These are phyloP conservation scores for Menura novaehollandiae DNA, from an alignment of 2,113 vertebrate genomes.

Conservation along the genomic window DNA sequence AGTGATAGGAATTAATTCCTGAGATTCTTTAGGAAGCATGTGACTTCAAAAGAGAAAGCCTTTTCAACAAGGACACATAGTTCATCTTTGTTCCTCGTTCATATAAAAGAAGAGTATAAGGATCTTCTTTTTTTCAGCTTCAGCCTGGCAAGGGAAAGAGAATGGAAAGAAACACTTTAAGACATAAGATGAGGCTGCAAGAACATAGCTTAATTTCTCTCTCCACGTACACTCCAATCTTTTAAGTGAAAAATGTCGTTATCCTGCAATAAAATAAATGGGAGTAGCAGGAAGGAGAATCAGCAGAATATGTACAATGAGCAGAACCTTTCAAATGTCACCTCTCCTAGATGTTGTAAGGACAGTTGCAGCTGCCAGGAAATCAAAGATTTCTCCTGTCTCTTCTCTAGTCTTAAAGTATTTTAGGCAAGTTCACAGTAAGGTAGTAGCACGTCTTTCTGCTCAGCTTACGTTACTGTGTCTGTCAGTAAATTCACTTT, in stretches of 20 bases:
- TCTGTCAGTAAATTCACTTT: background rate
- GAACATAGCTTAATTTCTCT: background rate
- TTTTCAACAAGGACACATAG: background rate
- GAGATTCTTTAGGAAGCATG: background rate
- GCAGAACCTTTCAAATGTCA: background rate
- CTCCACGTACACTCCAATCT: background rate
- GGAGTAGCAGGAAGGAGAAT: background rate
- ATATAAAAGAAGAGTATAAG: background rate
- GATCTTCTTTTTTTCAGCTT: background rate
- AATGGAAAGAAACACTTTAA: background rate
- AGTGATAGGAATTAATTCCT: background rate
- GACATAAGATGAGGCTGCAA: background rate
- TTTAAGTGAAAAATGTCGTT: background rate
- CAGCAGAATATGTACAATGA: background rate
- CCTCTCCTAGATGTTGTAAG: background rate
- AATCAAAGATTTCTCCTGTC: background rate
- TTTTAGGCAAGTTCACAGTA: background rate
- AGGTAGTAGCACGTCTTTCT: background rate
- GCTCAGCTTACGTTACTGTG: background rate
- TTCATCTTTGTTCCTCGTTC: background rate
- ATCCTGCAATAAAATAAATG: background rate
- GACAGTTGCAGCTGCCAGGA: background rate
- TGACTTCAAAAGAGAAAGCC: background rate
- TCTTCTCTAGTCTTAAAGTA: background rate
- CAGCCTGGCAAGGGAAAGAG: background rate